These are phyloP conservation scores for Sycophila texana DNA, from an alignment of 2,888 invertebrate species.

Conservation along the genomic window DNA sequence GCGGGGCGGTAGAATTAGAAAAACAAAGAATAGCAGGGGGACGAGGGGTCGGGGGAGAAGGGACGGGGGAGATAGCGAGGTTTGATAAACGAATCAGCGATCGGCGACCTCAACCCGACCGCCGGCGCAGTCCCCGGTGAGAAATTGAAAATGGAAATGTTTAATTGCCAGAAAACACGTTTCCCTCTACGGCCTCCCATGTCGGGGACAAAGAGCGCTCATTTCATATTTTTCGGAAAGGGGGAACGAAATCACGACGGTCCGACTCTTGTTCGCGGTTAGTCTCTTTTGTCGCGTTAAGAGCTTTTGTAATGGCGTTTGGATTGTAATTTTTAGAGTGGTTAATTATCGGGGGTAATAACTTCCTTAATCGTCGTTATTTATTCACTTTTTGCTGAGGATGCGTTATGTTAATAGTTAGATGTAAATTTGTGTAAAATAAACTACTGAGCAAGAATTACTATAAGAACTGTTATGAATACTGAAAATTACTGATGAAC, in stretches of 20 bases:
- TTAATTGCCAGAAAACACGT: slow-evolving; percentile 73
- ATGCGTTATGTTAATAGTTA: no score
- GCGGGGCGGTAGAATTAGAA: slow-evolving; percentile 40
- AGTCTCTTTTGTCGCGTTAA: slow-evolving; percentile 19
- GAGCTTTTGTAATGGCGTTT: slow-evolving; percentile 12
- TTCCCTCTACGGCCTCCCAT: slow-evolving; percentile 57
- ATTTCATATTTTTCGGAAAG: slow-evolving; percentile 17
- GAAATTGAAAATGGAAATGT: slow-evolving; percentile 74
- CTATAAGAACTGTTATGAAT: no score
- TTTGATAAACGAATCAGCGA: slow-evolving; percentile 73
- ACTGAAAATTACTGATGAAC: no score
- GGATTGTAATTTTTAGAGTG: neutral
- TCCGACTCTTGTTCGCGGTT: neutral
- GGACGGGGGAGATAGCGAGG: slow-evolving; percentile 52
- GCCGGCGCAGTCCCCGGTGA: slow-evolving; percentile 59
- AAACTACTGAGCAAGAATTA: no score
- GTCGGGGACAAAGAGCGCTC: neutral
- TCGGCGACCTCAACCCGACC: slow-evolving; percentile 71
- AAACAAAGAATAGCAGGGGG: slow-evolving; percentile 41
- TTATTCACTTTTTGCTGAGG: no score
- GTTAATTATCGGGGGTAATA: no score
- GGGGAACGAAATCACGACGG: neutral
- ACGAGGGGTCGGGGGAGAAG: slow-evolving; percentile 16
- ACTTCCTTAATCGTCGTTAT: no score
- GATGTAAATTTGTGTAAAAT: no score